Evolutionary conservation across 1,140 invertebrate species (phyloP), one percentile per base, ranked within the genome.

Genomic region (Hycleus cichorii): DNA sequence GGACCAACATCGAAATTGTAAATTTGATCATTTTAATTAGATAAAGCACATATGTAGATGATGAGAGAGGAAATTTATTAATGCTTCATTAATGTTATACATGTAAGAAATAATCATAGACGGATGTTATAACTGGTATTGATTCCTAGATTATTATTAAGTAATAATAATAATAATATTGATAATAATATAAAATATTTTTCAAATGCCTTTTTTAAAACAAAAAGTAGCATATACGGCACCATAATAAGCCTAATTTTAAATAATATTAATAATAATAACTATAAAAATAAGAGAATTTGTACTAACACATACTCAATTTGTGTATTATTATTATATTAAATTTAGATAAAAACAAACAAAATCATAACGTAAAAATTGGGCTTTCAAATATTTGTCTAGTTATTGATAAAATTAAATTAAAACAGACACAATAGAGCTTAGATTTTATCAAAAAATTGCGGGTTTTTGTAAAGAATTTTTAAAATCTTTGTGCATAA

Each of bases 121-220:
- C 59, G 56, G 59, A 62, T 62, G 53, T 64, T 57, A 59, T 62
- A 48, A 64, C 55, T 59, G 64, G 62, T 67, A 64, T 58, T 62
- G 64, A 65, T 64, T 69, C 67, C 67, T 69, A 69, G 64, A 65
- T 18, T 18, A 18, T 18, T 18, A 18, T 18, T 18, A 18, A 18
- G 18, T 47, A 48, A 58, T 62, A 61, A 59, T 62, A 56, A 57
- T 47, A 63, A 58, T 64, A 46, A 48, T 58, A 48, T 47, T 59
- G 47, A 59, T 49, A 59, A 12, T 9, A 47, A 59, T 55, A 50
- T 44, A 57, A 62, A 25, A 67, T 69, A 69, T 69, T 69, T 69
- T 69, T 69, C 61, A 69, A 67, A 67, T 67, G 61, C 57, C 61
- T 65, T 67, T 68, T 68, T 66, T 61, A 12, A 47, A 42, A 42